Base-by-base conservation (phyloP, 2,113 vertebrate genomes). In the Capreolus pygargus region DNA sequence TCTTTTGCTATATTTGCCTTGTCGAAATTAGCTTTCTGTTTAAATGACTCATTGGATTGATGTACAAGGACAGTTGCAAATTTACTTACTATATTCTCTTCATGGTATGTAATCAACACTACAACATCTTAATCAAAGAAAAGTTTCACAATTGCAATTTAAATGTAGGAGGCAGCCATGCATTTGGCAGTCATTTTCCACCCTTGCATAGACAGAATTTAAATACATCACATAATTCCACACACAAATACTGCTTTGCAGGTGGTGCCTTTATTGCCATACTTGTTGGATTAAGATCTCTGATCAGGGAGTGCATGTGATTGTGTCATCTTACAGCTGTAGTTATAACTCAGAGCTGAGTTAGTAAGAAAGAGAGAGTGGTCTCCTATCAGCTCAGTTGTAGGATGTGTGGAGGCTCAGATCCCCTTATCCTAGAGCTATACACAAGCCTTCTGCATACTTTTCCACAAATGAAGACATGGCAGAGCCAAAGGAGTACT, bases 51-150 rank as follows among this genome's bases (percentile, higher is more conserved):
- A 94, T 67, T 30, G 25, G 70, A 89, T 74, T 95, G 81, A 92
- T 27, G 9, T 74, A 81, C 30, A 94, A 91, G 90, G 74, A 79
- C 54, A 92, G 74, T 81, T 93, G 88, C 17, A 92, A 91, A 97
- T 96, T 97, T 96, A 92, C 84, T 96, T 96, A 92, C 85, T 81
- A 95, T 92, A 98, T 94, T 94, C 86, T 97, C 39, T 82, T 89
- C 57, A 52, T 92, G 92, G 36, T 82, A 61, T 92, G 93, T 55
- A 97, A 97, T 96, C 87, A 98, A 93, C 76, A 61, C 7, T 92
- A 88, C 50, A 96, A 92, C 88, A 92, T 97, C 92, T 97, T 95
- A 95, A 96, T 97, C 92, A 96, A 82, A 96, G 92, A 76, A 36
- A 93, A 88, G 74, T 86, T 95, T 94, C 88, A 91, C 54, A 94